Percentiles rank a stretch among this genome's conserved stretches.
Evolutionary conservation across 2,797 vertebrate species (phyloP).

Genomic region (Chromobotia macracanthus): DNA sequence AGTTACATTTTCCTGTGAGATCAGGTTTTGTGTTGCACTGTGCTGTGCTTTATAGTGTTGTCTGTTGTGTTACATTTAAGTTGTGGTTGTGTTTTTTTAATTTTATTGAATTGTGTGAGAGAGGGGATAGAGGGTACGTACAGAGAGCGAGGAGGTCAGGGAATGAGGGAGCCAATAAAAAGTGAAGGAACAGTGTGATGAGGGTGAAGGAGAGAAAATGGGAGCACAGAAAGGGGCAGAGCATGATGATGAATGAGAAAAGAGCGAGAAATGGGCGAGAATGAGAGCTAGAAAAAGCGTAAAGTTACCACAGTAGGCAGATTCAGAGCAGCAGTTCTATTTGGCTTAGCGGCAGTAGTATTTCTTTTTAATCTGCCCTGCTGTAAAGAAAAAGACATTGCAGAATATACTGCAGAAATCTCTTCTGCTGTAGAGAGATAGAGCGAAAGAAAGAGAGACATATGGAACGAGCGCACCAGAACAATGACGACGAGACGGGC

Average conservation of each 20-base stretch:
- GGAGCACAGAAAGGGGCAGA: neutral
- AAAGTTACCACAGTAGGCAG: slow-evolving; percentile 11
- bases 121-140: neutral
- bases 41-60: neutral
- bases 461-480: neutral
- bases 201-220: slow-evolving; percentile 2
- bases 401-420: slow-evolving; percentile 13
- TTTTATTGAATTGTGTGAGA: neutral
- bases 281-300: slow-evolving; percentile 2
- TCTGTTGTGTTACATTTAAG: neutral
- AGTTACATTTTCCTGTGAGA: no score
- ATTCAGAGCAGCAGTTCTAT: neutral
- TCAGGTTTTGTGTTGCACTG: no score
- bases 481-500: neutral
- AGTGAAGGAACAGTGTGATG: neutral
- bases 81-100: neutral
- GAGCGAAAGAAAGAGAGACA: neutral
- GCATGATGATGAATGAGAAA: slow-evolving; percentile 1
- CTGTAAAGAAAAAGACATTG: slow-evolving; percentile 13
- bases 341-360: neutral
- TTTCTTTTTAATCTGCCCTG: slow-evolving; percentile 23
- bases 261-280: neutral
- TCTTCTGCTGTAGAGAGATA: neutral
- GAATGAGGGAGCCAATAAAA: slow-evolving; percentile 5
- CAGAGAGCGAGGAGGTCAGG: slow-evolving; percentile 31